Percentiles rank a stretch among this genome's conserved stretches.
phyloP scores from a whole-genome alignment of 2,113 vertebrate genomes.

The Camarhynchus parvulus region DNA sequence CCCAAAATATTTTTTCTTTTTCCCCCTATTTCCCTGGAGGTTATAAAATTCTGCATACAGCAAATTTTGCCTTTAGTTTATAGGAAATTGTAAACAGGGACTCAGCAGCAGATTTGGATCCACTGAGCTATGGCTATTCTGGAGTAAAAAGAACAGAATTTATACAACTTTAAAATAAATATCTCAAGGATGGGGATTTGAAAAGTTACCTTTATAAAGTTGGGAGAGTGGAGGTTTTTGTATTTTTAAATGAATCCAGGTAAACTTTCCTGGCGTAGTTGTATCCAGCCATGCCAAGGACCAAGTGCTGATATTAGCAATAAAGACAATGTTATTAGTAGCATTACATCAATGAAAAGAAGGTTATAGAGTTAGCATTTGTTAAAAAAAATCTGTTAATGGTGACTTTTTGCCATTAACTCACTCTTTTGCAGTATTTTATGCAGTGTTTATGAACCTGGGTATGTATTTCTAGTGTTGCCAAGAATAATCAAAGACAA shows the following conservation, averaged over 20 bases:
- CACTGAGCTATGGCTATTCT: background rate
- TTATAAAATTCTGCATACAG: background rate
- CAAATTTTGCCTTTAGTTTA: background rate
- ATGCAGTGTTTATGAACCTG: conserved; percentile 57
- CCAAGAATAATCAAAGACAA: conserved; percentile 58
- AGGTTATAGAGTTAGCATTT: conserved; percentile 65
- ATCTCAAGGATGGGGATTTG: background rate
- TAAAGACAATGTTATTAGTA: conserved; percentile 62
- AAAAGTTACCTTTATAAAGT: conserved; percentile 18
- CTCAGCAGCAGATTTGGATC: background rate
- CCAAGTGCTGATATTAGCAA: conserved; percentile 50
- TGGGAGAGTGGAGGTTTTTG: background rate
- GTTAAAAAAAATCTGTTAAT: background rate
- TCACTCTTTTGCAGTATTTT: conserved; percentile 36
- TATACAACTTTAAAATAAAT: background rate
- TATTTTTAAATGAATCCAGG: conserved; percentile 24
- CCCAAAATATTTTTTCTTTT: background rate
- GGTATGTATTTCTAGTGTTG: conserved; percentile 47
- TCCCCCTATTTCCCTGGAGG: background rate
- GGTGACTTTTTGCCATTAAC: conserved; percentile 42
- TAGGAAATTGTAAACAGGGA: background rate
- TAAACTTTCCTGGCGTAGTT: conserved; percentile 48
- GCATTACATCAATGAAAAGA: conserved; percentile 61
- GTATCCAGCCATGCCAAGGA: background rate
- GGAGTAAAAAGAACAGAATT: background rate